Conservation (phyloP, 2,113 vertebrate species). For the Terrapene triunguis region DNA sequence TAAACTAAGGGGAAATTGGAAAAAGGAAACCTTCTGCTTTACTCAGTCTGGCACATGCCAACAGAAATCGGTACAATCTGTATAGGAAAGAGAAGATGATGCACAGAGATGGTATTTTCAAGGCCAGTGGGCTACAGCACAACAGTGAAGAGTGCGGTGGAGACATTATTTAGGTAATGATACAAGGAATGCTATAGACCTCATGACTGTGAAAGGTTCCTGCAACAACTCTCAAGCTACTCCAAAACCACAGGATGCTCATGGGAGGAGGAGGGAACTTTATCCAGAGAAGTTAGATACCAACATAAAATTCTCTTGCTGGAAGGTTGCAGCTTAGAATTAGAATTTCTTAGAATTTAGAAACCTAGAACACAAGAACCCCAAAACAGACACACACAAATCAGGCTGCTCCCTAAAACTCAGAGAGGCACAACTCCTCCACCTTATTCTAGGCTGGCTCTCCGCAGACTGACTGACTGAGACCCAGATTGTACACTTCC, state of each 20-base stretch:
- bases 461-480: not conserved
- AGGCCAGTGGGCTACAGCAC: not conserved
- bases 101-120: not conserved
- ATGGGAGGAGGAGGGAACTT: rapidly evolving
- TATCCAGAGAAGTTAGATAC: rapidly evolving
- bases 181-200: not conserved
- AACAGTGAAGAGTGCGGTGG: not conserved
- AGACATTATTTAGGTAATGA: not conserved
- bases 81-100: not conserved
- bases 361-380: not conserved
- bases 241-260: not conserved
- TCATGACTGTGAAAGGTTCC: not conserved
- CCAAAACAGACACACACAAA: too few species aligned
- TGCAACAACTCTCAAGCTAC: not conserved
- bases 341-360: not conserved
- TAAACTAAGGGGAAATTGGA: not conserved
- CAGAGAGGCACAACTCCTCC: not conserved
- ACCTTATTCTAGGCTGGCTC: not conserved
- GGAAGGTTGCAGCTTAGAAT: not conserved
- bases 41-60: not conserved
- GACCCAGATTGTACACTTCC: not conserved
- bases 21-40: not conserved
- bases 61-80: not conserved
- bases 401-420: not conserved
- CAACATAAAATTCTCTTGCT: not conserved